These are phyloP conservation scores for Pteronotus mesoamericanus DNA, from an alignment of 2,797 vertebrate genomes.

Conservation along the genomic window DNA sequence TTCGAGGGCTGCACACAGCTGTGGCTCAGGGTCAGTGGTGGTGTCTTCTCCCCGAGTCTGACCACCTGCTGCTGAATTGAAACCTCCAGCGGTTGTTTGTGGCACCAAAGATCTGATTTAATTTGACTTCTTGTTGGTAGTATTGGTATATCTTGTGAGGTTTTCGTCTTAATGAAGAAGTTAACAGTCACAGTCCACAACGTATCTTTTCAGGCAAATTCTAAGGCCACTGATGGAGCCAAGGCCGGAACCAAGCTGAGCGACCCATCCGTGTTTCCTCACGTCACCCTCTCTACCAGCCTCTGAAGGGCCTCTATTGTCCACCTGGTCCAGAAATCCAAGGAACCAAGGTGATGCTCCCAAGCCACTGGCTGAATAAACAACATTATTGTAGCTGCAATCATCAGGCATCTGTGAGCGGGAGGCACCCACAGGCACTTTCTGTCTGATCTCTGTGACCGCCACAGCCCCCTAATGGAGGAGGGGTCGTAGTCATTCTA, in stretches of 20 bases:
- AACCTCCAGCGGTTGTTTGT: not conserved
- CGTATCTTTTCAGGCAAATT: rapidly evolving
- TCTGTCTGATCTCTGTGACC: not conserved
- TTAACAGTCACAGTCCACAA: not conserved
- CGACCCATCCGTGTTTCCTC: rapidly evolving
- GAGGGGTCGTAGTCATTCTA: rapidly evolving
- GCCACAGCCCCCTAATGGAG: not conserved
- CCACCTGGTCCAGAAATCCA: not conserved
- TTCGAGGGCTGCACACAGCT: not conserved
- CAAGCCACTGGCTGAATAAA: no score
- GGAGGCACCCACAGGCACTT: not conserved
- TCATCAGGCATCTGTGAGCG: no score
- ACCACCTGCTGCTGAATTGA: not conserved
- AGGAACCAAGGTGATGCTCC: not conserved
- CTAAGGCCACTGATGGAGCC: rapidly evolving
- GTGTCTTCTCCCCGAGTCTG: not conserved
- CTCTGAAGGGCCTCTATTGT: not conserved
- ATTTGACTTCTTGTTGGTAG: not conserved
- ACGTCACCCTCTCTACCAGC: rapidly evolving
- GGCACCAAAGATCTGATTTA: not conserved
- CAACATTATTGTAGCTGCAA: not conserved
- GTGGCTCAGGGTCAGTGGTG: not conserved
- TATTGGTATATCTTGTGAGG: not conserved
- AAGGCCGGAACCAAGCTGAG: not conserved
- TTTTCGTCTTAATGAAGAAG: not conserved